These are phyloP conservation scores for Aphelenchoides avenae DNA, from an alignment of 1,140 invertebrate genomes.

Conservation along the genomic window DNA sequence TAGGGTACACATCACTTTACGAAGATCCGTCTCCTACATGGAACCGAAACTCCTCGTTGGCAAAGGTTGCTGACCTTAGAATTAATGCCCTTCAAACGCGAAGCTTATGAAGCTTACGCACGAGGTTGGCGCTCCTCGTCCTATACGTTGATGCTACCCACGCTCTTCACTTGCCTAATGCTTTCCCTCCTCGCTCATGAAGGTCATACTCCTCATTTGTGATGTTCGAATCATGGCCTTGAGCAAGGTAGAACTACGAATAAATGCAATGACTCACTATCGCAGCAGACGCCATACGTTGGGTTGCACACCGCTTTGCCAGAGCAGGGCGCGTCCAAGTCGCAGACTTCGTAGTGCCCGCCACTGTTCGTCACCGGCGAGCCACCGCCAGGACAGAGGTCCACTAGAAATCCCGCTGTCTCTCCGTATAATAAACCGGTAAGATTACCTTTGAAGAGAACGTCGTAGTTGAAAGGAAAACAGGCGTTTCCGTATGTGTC, in stretches of 20 bases:
- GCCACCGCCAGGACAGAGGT: slow-evolving; percentile 32
- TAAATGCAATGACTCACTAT: slow-evolving; percentile 9
- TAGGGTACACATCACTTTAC: too few species aligned
- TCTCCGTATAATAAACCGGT: not conserved
- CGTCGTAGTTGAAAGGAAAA: slow-evolving; percentile 16
- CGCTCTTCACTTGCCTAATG: too few species aligned
- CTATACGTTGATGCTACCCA: too few species aligned
- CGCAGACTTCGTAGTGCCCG: slow-evolving; percentile 20
- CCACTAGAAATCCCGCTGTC: slow-evolving; percentile 19
- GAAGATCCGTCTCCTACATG: too few species aligned
- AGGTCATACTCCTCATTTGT: too few species aligned
- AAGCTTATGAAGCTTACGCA: too few species aligned
- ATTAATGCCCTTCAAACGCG: too few species aligned
- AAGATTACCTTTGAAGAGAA: slow-evolving; percentile 10
- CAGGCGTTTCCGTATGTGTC: slow-evolving; percentile 18
- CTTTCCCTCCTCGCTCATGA: too few species aligned
- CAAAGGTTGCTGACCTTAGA: too few species aligned
- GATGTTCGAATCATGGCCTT: slow-evolving; percentile 1
- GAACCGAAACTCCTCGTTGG: too few species aligned
- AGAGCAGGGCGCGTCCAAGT: slow-evolving; percentile 18
- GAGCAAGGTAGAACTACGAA: slow-evolving; percentile 1
- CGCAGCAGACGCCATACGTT: slow-evolving; percentile 27
- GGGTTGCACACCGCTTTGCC: slow-evolving; percentile 29
- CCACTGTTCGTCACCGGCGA: not conserved
- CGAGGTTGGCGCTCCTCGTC: too few species aligned